Evolutionary conservation across 2,888 invertebrate genomes (phyloP).

Genomic region (Lasioglossum oenotherae): DNA sequence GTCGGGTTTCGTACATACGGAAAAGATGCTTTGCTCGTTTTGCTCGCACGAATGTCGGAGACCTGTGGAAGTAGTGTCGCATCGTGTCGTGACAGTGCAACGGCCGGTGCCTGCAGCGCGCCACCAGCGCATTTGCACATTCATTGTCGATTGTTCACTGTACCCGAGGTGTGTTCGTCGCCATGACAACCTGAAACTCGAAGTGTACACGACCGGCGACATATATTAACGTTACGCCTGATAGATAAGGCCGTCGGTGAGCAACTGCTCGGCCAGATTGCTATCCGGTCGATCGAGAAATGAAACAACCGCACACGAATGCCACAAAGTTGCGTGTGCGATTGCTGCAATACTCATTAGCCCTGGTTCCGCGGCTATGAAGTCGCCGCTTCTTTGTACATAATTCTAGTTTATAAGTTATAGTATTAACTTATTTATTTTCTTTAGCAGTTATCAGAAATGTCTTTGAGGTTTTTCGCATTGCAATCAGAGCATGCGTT

Average conservation of each 20-base stretch:
- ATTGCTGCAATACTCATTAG: background rate
- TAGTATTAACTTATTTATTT: no score
- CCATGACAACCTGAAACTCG: slow-evolving; percentile 78
- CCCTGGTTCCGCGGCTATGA: background rate
- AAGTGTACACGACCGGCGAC: slow-evolving; percentile 74
- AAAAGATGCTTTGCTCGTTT: background rate
- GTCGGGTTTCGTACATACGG: slow-evolving; percentile 20
- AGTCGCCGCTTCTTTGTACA: background rate
- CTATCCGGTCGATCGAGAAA: background rate
- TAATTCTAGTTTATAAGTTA: no score
- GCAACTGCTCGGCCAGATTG: background rate
- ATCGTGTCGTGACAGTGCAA: slow-evolving; percentile 15
- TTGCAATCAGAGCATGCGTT: no score
- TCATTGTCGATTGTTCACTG: slow-evolving; percentile 30
- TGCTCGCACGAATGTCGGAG: slow-evolving; percentile 3
- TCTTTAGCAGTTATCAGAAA: no score
- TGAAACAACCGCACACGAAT: background rate
- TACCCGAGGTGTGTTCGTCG: slow-evolving; percentile 61
- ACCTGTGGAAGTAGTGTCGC: slow-evolving; percentile 8
- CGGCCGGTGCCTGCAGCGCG: background rate
- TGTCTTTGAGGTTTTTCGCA: no score
- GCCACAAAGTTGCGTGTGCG: background rate
- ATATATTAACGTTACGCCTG: slow-evolving; percentile 42
- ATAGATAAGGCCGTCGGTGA: background rate
- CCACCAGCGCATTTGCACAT: slow-evolving; percentile 7